Conservation (phyloP, 2,888 invertebrate species). For the Scaptodrosophila latifasciaeformis region DNA sequence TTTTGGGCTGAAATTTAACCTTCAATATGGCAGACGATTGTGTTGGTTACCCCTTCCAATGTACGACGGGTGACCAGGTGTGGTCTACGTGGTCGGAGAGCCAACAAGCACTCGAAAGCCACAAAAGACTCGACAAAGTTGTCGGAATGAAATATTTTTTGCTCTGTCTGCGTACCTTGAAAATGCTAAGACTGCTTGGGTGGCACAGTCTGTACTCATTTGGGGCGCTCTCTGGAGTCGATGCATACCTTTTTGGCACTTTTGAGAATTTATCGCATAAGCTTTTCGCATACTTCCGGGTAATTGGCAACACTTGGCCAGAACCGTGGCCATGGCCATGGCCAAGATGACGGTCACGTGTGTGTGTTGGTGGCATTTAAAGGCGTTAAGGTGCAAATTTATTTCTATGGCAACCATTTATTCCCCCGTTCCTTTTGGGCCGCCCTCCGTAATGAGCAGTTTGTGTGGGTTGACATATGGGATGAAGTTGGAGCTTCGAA, state of each 20-base stretch:
- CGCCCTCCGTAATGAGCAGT: constrained; percentile 62
- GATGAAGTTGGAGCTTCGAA: constrained; percentile 37
- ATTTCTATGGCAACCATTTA: constrained; percentile 68
- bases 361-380: constrained; percentile 56
- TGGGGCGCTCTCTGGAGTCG: constrained; percentile 22
- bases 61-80: constrained; percentile 65
- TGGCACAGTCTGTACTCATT: constrained; percentile 40
- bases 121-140: constrained; percentile 28
- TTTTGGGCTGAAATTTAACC: constrained; percentile 40
- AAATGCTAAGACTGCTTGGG: constrained; percentile 53
- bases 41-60: constrained; percentile 40
- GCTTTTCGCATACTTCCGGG: constrained; percentile 70
- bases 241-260: constrained; percentile 69
- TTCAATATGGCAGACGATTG: constrained; percentile 43
- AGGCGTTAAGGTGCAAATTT: constrained; percentile 72
- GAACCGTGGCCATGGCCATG: no score
- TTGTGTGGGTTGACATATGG: constrained; percentile 65
- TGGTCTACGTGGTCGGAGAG: constrained; percentile 52
- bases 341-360: no score
- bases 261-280: constrained; percentile 69
- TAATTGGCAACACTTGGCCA: constrained; percentile 68
- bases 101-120: constrained; percentile 39
- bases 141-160: no score
- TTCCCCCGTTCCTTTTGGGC: constrained; percentile 30
- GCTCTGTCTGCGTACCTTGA: constrained; percentile 50